Evolutionary conservation across 2,888 invertebrate species (phyloP).

Genomic region (Hirtodrosophila duncani): DNA sequence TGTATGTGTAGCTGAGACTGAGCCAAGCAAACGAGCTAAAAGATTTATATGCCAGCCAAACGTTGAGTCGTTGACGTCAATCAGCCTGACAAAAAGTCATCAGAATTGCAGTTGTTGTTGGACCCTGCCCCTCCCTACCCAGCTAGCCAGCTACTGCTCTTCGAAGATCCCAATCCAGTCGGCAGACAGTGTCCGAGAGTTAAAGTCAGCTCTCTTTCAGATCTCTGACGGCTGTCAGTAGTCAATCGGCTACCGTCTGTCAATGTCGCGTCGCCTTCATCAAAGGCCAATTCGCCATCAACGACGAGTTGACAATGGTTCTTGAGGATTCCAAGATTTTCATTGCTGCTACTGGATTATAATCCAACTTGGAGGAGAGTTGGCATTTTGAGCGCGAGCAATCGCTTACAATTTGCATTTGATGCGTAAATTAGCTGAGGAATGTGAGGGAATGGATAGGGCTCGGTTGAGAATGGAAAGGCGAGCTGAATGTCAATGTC

Average conservation of each 20-base stretch:
- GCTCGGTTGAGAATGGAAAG: too few relatives aligned
- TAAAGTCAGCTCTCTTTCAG: background rate
- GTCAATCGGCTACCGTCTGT: conserved; percentile 70
- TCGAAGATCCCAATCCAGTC: conserved; percentile 4
- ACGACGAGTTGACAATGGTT: conserved; percentile 56
- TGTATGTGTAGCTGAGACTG: conserved; percentile 23
- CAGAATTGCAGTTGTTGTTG: conserved; percentile 60
- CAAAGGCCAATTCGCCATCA: conserved; percentile 51
- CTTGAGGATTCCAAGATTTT: conserved; percentile 37
- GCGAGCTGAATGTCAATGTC: too few relatives aligned
- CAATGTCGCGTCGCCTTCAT: conserved; percentile 72
- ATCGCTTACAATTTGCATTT: conserved; percentile 49
- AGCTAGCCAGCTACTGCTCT: conserved; percentile 10
- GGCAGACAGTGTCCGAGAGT: conserved; percentile 1
- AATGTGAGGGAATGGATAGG: conserved; percentile 24
- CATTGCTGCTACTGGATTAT: conserved; percentile 4
- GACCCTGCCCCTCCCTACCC: conserved; percentile 7
- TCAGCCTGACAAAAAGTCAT: conserved; percentile 76
- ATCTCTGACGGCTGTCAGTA: conserved; percentile 53
- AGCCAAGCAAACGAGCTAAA: conserved; percentile 52
- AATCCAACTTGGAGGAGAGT: conserved; percentile 11
- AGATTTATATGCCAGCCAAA: conserved; percentile 69
- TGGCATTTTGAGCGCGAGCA: conserved; percentile 1
- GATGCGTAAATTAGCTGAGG: conserved; percentile 56
- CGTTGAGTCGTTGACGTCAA: conserved; percentile 73